Base-by-base conservation (phyloP, 2,888 invertebrate species). In the Lithophane semibrunnea region DNA sequence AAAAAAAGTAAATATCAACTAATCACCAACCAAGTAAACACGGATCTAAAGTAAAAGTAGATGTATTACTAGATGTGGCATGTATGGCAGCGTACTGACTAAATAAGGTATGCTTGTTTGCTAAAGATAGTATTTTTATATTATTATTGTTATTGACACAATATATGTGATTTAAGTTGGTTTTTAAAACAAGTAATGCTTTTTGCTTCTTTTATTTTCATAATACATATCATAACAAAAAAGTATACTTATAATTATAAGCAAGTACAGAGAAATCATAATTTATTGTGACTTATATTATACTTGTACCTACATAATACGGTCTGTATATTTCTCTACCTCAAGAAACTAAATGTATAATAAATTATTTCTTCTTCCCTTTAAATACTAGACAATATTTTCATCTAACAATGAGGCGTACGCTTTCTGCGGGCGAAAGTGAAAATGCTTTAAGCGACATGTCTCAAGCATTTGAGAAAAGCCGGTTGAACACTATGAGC, bases 371-470 rank as follows among this genome's bases (percentile, higher is more conserved):
- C 37, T 37, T 37, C 37, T 37, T 73, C 9, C 54, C 37, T 64
- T 49, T 42, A 63, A 49, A 72, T 61, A 58, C 52, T 44, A 8
- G 24, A n/a, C 9, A 63, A 64, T 47, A 76, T 75, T 78, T 80
- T 73, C 54, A 65, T 80, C 12, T 29, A 60, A 79, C 73, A 79
- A 85, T 75, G 56, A 58, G n/a, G 29, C 18, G 47, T 61, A 60
- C 76, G 69, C 73, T 77, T 83, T 81, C 83, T 83, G 83, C 29
- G 4, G 75, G 81, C 73, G 81, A 87, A 86, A 86, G 86, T 85
- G 83, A 73, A 77, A 86, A 87, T 79, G 80, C 72, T 86, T 60
- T 44, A 72, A 83, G 85, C 83, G 70, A 81, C 70, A 83, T 82
- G 75, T 85, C 54, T 78, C 63, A 70, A 82, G 85, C 73, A 71